Conservation (phyloP, 2,113 vertebrate genomes). For the Plecturocebus donacophilus region DNA sequence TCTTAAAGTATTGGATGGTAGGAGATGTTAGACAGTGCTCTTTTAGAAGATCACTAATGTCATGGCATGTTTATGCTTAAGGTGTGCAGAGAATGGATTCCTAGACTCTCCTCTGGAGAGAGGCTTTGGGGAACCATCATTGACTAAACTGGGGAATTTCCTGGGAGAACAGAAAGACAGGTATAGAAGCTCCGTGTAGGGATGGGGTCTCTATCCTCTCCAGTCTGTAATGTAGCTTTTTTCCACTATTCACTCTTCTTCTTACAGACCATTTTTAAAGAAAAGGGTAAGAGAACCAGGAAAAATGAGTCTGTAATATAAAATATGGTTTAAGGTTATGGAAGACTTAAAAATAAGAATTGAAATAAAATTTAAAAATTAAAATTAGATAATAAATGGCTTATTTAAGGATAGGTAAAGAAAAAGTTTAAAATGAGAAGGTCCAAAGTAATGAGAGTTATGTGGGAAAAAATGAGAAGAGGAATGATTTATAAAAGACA, state of each 20-base stretch:
- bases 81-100: neutral
- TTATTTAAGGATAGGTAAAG: neutral
- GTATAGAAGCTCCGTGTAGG: neutral
- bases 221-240: neutral
- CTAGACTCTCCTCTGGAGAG: neutral
- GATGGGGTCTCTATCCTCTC: neutral
- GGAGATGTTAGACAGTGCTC: neutral
- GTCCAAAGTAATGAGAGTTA: too few species aligned
- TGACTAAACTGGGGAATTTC: neutral
- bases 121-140: neutral
- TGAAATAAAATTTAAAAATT: slow-evolving; percentile 21
- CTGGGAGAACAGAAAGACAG: neutral
- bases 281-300: neutral
- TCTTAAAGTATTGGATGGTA: neutral
- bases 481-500: slow-evolving; percentile 12
- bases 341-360: slow-evolving; percentile 20
- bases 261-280: neutral
- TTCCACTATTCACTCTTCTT: neutral
- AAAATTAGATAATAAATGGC: neutral
- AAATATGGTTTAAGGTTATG: neutral
- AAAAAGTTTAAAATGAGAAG: slow-evolving; percentile 13
- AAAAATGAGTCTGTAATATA: neutral
- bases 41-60: neutral
- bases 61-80: neutral
- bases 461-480: neutral